A percentile compares a stretch with the other conserved stretches of the same genome.
These are phyloP conservation scores for Panopea generosa DNA, from an alignment of 2,888 invertebrate genomes.

Conservation along the genomic window DNA sequence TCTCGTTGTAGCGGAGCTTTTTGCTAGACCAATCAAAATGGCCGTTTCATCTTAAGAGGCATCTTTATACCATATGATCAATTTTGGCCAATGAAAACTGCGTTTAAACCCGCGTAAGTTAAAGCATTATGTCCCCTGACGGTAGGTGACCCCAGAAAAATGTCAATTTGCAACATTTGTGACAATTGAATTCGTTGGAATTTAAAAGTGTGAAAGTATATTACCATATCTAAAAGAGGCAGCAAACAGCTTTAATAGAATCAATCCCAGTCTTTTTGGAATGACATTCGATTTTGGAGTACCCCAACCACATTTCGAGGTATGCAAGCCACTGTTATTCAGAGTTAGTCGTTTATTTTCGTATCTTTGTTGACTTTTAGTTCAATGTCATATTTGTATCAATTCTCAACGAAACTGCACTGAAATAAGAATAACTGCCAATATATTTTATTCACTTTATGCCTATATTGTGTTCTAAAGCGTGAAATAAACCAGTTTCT, in stretches of 20 bases:
- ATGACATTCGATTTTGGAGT: conserved; percentile 7
- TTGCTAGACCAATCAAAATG: conserved; percentile 25
- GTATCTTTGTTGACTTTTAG: too few species aligned
- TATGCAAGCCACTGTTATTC: too few species aligned
- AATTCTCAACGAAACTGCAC: too few species aligned
- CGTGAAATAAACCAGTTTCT: too few species aligned
- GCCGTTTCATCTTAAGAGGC: conserved; percentile 16
- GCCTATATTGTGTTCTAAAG: too few species aligned
- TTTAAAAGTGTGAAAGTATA: conserved; percentile 6
- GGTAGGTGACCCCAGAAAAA: conserved; percentile 42
- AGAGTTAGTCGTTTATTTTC: too few species aligned
- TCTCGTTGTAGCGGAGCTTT: too few species aligned
- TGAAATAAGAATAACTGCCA: too few species aligned
- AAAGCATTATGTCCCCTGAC: conserved; percentile 47
- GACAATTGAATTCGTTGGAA: conserved; percentile 19
- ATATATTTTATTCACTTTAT: too few species aligned
- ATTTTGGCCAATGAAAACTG: conserved; percentile 35
- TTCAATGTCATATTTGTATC: not conserved
- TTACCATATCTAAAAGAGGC: not conserved
- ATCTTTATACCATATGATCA: not conserved
- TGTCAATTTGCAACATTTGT: conserved; percentile 15
- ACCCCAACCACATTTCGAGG: conserved; percentile 22
- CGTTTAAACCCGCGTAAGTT: conserved; percentile 50
- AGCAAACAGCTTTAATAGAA: not conserved
- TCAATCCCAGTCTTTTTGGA: conserved; percentile 6